Evolutionary conservation across 1,140 invertebrate species (phyloP).

Genomic region (Drosophila busckii): DNA sequence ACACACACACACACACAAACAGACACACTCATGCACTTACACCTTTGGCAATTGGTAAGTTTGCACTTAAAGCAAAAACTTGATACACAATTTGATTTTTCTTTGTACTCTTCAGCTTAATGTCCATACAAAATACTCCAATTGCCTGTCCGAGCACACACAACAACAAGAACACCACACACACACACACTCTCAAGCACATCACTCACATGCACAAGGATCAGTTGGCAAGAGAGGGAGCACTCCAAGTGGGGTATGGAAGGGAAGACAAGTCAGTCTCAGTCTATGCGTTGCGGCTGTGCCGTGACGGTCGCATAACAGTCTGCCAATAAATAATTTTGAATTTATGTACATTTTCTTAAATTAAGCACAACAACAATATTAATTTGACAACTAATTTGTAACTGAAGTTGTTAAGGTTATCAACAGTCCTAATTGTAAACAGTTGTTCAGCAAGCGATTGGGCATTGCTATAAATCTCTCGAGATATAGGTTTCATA

Average conservation of each 20-base stretch:
- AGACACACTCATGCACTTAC: too few species aligned
- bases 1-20: constrained; percentile 40
- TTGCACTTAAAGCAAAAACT: not conserved
- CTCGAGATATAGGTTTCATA: too few species aligned
- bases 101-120: constrained; percentile 21
- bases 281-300: constrained; percentile 59
- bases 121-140: constrained; percentile 40
- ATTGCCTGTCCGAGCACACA: constrained; percentile 39
- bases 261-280: constrained; percentile 14
- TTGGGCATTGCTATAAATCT: constrained; percentile 3
- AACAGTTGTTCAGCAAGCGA: constrained; percentile 33
- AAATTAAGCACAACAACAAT: constrained; percentile 28
- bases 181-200: constrained; percentile 16
- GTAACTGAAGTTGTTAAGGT: constrained; percentile 44
- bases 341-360: constrained; percentile 59
- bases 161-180: constrained; percentile 17
- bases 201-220: constrained; percentile 2
- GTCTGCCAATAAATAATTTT: constrained; percentile 54
- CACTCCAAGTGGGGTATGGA: not conserved
- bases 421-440: constrained; percentile 22
- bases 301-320: constrained; percentile 31
- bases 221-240: not conserved
- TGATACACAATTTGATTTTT: not conserved
- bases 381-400: constrained; percentile 45
- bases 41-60: constrained; percentile 57